A percentile compares a stretch with the other conserved stretches of the same genome.
These are phyloP conservation scores for Ochropleura leucogaster DNA, from an alignment of 2,888 invertebrate species.

Conservation along the genomic window DNA sequence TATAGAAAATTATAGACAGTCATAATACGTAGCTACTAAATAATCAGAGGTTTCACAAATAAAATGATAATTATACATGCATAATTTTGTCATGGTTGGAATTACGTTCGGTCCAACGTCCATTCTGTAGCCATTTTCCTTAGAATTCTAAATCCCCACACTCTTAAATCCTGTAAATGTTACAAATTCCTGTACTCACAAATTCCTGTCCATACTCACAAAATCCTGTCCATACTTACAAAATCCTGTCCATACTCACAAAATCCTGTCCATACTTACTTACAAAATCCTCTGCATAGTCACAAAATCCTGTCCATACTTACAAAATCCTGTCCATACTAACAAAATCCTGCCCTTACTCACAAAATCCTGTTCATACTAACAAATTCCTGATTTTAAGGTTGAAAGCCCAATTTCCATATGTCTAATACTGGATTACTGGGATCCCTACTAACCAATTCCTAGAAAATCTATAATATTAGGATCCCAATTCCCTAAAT, in stretches of 20 bases:
- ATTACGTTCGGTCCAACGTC: not conserved
- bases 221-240: not conserved
- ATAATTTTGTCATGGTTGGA: not conserved
- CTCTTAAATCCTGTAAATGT: not conserved
- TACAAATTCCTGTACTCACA: conserved; percentile 3
- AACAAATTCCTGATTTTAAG: not conserved
- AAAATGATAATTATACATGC: not conserved
- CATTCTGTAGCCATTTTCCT: not conserved
- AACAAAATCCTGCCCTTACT: not conserved
- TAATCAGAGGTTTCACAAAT: not conserved
- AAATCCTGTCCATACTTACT: too few relatives aligned
- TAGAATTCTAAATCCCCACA: not conserved
- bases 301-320: too few relatives aligned
- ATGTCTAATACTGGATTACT: not conserved
- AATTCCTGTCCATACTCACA: not conserved
- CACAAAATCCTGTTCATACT: not conserved
- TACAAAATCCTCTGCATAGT: too few relatives aligned
- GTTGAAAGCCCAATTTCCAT: not conserved
- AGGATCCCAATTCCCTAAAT: not conserved
- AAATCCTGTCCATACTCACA: too few relatives aligned
- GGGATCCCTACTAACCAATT: conserved; percentile 11
- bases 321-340: not conserved
- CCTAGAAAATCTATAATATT: not conserved
- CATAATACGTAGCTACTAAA: not conserved
- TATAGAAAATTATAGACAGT: conserved; percentile 21